Conservation (phyloP, 2,888 invertebrate genomes). For the Rhopalosiphum nymphaeae region DNA sequence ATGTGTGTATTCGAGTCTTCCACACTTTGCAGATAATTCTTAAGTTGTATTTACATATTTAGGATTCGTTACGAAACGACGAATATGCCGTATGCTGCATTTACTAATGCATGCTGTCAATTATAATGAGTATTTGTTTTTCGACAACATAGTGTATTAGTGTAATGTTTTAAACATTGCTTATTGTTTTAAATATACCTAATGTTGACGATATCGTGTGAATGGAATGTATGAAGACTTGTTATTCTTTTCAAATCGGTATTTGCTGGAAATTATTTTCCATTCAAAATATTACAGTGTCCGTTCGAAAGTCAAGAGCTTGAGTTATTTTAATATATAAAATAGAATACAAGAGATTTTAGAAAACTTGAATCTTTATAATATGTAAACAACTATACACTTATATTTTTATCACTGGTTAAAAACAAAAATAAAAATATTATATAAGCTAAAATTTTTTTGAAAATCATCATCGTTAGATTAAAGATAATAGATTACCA, state of each 20-base stretch:
- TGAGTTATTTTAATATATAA: background rate
- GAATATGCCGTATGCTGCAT: background rate
- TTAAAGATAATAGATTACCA: background rate
- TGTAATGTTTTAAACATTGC: background rate
- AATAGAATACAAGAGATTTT: background rate
- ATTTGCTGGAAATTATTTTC: background rate
- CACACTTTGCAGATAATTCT: background rate
- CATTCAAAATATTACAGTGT: background rate
- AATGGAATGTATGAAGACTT: background rate
- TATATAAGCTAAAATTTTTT: background rate
- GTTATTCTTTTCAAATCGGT: background rate
- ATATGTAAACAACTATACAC: background rate
- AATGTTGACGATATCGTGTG: background rate
- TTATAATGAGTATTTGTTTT: constrained; percentile 34
- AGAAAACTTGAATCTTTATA: background rate
- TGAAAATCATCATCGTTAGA: background rate
- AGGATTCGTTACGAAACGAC: background rate
- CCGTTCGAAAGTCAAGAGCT: background rate
- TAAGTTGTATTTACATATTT: constrained; percentile 28
- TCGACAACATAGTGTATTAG: background rate
- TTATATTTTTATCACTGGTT: background rate
- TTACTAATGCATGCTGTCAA: background rate
- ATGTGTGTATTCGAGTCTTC: background rate
- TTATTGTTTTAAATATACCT: background rate
- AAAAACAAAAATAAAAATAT: background rate